These are phyloP conservation scores for Sigmodon hispidus DNA, from an alignment of 2,113 vertebrate species.

Conservation along the genomic window DNA sequence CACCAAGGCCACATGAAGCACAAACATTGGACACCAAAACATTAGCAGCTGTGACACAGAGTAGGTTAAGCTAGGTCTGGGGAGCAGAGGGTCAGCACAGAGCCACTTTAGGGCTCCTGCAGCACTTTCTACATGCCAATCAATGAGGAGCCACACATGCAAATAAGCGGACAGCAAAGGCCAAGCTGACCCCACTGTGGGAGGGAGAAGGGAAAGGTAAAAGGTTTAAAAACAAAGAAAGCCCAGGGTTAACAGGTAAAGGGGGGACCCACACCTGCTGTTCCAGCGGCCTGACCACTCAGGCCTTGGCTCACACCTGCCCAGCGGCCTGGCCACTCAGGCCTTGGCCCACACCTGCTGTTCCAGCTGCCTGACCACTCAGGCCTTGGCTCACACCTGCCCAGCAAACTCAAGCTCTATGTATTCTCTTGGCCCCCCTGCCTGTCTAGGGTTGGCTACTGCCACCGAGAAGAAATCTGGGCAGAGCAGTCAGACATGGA, in stretches of 20 bases:
- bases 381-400: background rate
- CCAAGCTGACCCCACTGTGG: background rate
- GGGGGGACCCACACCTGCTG: background rate
- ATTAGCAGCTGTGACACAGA: rapidly evolving
- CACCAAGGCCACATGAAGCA: background rate
- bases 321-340: background rate
- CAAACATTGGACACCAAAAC: background rate
- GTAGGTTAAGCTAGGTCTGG: too few species aligned
- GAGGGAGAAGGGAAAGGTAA: background rate
- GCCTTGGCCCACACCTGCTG: background rate
- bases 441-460: background rate
- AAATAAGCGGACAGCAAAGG: background rate
- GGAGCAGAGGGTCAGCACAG: background rate
- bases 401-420: background rate
- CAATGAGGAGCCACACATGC: background rate
- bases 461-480: background rate
- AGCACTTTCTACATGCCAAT: background rate
- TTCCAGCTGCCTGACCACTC: background rate
- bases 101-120: too few species aligned
- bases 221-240: background rate
- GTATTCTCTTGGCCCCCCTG: too few species aligned
- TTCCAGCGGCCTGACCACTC: background rate
- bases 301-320: background rate
- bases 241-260: background rate
- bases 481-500: background rate